Percentiles rank a stretch among this genome's conserved stretches.
phyloP scores from a whole-genome alignment of 2,888 invertebrate genomes.

The Vanessa cardui region DNA sequence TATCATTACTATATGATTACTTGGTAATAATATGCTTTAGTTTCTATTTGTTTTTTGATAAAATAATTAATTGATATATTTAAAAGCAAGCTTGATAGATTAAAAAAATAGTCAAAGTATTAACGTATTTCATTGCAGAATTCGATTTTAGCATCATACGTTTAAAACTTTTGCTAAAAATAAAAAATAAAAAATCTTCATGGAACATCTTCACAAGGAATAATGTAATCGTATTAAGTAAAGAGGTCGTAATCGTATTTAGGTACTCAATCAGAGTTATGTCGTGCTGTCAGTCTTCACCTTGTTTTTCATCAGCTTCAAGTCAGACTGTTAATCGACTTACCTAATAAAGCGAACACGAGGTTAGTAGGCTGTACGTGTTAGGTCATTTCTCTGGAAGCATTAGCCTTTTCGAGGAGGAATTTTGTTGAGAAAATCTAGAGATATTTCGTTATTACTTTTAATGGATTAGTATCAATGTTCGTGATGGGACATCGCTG shows the following conservation, averaged over 20 bases:
- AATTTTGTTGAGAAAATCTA: conserved; percentile 22
- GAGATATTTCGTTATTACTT: conserved; percentile 14
- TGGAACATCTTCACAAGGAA: not conserved
- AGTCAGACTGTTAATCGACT: conserved; percentile 25
- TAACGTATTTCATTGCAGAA: no score
- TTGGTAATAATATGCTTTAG: no score
- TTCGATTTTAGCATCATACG: no score
- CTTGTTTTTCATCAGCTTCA: conserved; percentile 22
- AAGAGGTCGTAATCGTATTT: not conserved
- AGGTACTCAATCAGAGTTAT: conserved; percentile 6
- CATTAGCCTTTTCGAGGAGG: conserved; percentile 15
- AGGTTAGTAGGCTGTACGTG: conserved; percentile 27
- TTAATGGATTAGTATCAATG: conserved; percentile 11
- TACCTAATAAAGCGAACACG: conserved; percentile 36
- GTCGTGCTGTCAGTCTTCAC: not conserved
- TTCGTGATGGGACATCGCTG: conserved; percentile 18
- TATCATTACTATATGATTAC: no score
- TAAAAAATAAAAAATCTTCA: no score
- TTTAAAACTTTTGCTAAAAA: no score
- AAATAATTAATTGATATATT: no score
- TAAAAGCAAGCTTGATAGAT: no score
- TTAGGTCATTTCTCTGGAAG: conserved; percentile 33
- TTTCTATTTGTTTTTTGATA: no score
- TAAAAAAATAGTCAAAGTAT: no score
- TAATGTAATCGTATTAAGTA: not conserved